Evolutionary conservation across 2,797 vertebrate species (phyloP).

Genomic region (Poecilia wingei): DNA sequence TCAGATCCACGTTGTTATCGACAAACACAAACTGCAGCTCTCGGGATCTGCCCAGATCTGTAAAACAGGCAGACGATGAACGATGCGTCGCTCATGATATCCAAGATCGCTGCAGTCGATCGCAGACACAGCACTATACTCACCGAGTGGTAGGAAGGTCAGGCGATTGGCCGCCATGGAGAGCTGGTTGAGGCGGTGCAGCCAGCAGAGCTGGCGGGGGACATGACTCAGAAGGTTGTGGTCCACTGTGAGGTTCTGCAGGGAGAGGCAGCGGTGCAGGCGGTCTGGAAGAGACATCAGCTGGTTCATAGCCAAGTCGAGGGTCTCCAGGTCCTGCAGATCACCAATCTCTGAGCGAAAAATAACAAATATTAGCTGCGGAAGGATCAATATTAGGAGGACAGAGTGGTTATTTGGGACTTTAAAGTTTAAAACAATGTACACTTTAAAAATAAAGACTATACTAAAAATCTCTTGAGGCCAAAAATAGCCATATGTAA

Average conservation of each 20-base stretch:
- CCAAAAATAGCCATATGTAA: background rate
- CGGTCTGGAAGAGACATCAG: constrained; percentile 88
- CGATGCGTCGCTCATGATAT: background rate
- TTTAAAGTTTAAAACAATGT: background rate
- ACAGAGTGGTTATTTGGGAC: background rate
- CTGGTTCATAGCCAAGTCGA: constrained; percentile 94
- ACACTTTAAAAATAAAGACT: background rate
- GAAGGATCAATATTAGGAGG: background rate
- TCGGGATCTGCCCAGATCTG: constrained; percentile 94
- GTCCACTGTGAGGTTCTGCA: constrained; percentile 94
- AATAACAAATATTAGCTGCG: background rate
- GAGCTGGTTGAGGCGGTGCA: constrained; percentile 94
- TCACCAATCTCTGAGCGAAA: constrained; percentile 89
- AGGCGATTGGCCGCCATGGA: constrained; percentile 95
- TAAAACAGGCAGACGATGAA: constrained; percentile 33
- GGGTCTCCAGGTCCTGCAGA: constrained; percentile 91
- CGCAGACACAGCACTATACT: constrained; percentile 47
- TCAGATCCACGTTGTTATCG: constrained; percentile 93
- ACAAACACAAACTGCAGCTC: constrained; percentile 96
- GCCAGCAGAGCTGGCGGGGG: constrained; percentile 93
- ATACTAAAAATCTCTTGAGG: background rate
- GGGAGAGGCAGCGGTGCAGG: constrained; percentile 90
- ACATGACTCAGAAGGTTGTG: constrained; percentile 88
- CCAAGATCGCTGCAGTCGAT: background rate
- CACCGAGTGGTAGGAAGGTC: constrained; percentile 91